Evolutionary conservation across 2,888 invertebrate species (phyloP), one percentile per base, ranked within the genome.

Genomic region (Epinotia brunnichana): DNA sequence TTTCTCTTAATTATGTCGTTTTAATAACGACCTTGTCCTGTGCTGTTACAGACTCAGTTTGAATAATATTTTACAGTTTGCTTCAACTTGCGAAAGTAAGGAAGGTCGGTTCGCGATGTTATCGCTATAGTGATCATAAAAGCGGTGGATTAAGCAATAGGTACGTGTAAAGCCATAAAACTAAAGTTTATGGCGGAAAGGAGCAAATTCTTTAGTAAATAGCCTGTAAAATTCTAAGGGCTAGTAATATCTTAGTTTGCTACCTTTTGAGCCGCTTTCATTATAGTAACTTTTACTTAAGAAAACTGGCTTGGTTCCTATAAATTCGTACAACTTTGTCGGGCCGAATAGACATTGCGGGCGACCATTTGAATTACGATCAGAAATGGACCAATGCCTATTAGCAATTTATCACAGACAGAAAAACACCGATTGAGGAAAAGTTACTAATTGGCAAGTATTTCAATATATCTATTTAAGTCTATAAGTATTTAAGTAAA

Each of bases 111-210:
- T 48, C 24, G 29, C 59, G 19, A 66, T 29, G 41, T 53, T 70
- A 64, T 59, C 53, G 51, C 51, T 54, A 60, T 71, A 61, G 29
- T 19, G 7, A 60, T 21, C 17, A 44, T 60, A 71, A 71, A 71
- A 61, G 67, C 56, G 61, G 17, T 51, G 48, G 67, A 61, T 84
- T 81, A 79, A 87, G 84, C 80, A 82, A 81, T 78, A 75, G 69
- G 74, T 76, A 75, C 70, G 74, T 76, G 77, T 29, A 76, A 13
- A 44, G 21, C 24, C 11, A 74, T 75, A 21, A 51, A 53, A 59
- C 2, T 4, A 41, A 10, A 53, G 5, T 64, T 64, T 64, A 64
- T 63, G 51, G 35, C 24, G 53, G 35, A 64, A 15, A 29, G 17
- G 10, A 51, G 19, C 35, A 15, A 39, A 64, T 64, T 54, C 15